Evolutionary conservation across 1,140 invertebrate genomes (phyloP).

Genomic region (Lepidotrigona ventralis): DNA sequence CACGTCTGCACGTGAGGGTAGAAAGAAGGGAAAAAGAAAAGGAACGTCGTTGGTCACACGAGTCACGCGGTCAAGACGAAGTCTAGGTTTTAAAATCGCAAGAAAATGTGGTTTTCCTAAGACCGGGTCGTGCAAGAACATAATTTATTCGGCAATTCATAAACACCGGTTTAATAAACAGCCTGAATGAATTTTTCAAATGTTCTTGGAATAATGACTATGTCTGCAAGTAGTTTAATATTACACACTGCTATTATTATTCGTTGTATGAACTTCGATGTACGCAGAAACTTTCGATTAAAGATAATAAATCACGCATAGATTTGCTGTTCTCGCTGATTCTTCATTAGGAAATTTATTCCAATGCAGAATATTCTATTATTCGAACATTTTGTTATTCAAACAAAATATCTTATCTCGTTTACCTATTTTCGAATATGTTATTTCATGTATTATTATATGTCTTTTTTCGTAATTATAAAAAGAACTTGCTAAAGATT

Average conservation of each 20-base stretch:
- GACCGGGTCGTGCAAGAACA: not conserved
- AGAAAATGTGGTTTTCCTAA: not conserved
- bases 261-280: not conserved
- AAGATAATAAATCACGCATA: conserved; percentile 4
- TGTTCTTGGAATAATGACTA: not conserved
- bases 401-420: not conserved
- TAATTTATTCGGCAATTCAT: not conserved
- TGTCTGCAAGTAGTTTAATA: not conserved
- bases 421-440: not conserved
- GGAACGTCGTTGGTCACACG: not conserved
- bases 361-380: too few species aligned
- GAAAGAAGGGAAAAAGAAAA: not conserved
- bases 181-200: not conserved
- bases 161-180: not conserved
- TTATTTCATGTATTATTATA: too few species aligned
- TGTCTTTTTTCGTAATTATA: too few species aligned
- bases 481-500: too few species aligned
- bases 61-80: not conserved
- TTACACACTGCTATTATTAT: not conserved
- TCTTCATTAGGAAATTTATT: not conserved
- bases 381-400: not conserved
- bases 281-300: conserved; percentile 1
- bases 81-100: not conserved
- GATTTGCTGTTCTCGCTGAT: not conserved
- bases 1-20: not conserved